Evolutionary conservation across 2,888 invertebrate genomes (phyloP).

Genomic region (Sminthurides aquaticus): DNA sequence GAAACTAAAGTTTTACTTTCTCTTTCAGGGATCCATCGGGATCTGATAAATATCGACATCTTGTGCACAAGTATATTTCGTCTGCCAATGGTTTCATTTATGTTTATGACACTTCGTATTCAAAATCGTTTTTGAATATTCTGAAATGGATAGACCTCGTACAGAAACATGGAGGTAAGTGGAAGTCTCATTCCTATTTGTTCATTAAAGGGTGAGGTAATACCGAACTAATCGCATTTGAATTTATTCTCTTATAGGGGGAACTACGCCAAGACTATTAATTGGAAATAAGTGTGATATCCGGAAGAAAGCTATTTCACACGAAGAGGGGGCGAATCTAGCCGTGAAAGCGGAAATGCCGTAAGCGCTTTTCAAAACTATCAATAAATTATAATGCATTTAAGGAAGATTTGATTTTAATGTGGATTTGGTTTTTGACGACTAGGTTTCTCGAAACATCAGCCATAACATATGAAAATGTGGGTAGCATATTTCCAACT

Average conservation of each 20-base stretch:
- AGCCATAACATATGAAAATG: conserved; percentile 17
- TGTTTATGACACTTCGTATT: conserved; percentile 23
- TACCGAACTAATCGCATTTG: too few species aligned
- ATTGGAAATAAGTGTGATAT: conserved; percentile 29
- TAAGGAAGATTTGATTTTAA: too few species aligned
- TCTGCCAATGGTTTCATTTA: conserved; percentile 21
- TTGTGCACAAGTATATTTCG: conserved; percentile 17
- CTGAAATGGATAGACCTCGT: conserved; percentile 24
- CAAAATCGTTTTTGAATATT: conserved; percentile 23
- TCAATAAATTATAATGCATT: not conserved
- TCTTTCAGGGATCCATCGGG: conserved; percentile 27
- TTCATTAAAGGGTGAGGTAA: too few species aligned
- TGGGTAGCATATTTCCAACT: not conserved
- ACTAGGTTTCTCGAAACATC: conserved; percentile 24
- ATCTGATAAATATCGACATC: conserved; percentile 21
- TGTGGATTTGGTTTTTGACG: not conserved
- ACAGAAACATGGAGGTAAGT: conserved; percentile 8
- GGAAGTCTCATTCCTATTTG: too few species aligned
- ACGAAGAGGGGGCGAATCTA: conserved; percentile 17
- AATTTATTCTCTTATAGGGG: conserved; percentile 6
- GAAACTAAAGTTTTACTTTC: not conserved
- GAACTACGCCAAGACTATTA: conserved; percentile 14
- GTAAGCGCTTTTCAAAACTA: conserved; percentile 9
- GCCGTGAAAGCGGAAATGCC: conserved; percentile 17
- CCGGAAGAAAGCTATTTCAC: conserved; percentile 11